Evolutionary conservation across 92 coral and sea anemone species (phyloP).

Genomic region (Epizoanthus illoricatus): DNA sequence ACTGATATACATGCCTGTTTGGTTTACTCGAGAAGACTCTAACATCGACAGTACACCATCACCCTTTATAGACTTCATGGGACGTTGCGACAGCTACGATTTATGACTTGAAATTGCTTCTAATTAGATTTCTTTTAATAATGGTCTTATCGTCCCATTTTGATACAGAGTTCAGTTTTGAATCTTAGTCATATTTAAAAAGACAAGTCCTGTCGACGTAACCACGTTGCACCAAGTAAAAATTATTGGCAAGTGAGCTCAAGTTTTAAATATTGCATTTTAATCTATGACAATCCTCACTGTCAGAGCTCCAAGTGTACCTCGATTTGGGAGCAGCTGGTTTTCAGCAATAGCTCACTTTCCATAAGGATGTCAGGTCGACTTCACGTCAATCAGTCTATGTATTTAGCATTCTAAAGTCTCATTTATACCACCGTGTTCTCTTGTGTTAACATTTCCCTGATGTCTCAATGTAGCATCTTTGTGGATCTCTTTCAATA

Average conservation of each 20-base stretch:
- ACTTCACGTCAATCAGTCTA: constrained; percentile 68
- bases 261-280: constrained; percentile 30
- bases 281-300: constrained; percentile 18
- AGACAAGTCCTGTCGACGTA: background rate
- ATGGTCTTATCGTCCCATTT: background rate
- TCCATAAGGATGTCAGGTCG: constrained; percentile 78
- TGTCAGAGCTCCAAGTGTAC: constrained; percentile 39
- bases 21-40: constrained; percentile 13
- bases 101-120: background rate
- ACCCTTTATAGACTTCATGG: constrained; percentile 9
- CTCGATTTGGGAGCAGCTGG: constrained; percentile 43
- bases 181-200: background rate
- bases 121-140: constrained; percentile 14
- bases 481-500: constrained; percentile 53
- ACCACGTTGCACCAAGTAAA: background rate
- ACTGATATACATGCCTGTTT: constrained; percentile 14
- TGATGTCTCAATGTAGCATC: constrained; percentile 66
- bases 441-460: constrained; percentile 70
- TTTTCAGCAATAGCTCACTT: constrained; percentile 55
- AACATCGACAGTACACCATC: background rate
- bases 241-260: background rate
- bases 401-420: constrained; percentile 91
- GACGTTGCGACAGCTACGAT: background rate
- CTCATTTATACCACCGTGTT: constrained; percentile 60
- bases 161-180: background rate